These are phyloP conservation scores for Chionis minor DNA, from an alignment of 2,113 vertebrate species.

Conservation along the genomic window DNA sequence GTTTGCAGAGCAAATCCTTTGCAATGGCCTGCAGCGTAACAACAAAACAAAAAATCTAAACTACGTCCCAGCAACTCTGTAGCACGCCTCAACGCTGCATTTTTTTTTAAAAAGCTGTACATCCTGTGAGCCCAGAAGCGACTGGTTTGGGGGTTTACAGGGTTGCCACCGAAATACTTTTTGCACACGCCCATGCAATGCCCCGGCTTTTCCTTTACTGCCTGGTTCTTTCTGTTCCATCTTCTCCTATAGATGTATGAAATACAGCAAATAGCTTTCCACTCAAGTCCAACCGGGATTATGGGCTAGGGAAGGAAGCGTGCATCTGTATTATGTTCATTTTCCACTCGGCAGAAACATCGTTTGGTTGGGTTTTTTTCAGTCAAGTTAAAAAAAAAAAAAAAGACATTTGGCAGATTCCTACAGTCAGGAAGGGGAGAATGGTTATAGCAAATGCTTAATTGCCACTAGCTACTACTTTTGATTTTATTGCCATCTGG, in stretches of 20 bases:
- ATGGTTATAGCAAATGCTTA: not conserved
- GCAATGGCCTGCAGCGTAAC: not conserved
- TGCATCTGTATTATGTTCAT: not conserved
- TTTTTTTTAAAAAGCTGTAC: not conserved
- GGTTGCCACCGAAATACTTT: not conserved
- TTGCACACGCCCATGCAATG: not conserved
- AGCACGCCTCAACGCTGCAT: not conserved
- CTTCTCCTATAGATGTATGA: not conserved
- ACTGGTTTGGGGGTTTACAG: not conserved
- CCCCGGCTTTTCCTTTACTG: not conserved
- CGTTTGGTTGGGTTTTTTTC: fast-evolving
- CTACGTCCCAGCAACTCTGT: not conserved
- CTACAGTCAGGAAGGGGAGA: slow-evolving; percentile 11
- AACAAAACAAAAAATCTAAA: not conserved
- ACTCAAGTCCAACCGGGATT: not conserved
- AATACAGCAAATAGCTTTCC: not conserved
- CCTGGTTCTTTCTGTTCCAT: not conserved
- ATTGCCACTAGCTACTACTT: slow-evolving; percentile 33
- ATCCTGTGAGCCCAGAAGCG: not conserved
- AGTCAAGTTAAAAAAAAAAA: not conserved
- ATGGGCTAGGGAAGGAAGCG: not conserved
- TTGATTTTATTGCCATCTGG: slow-evolving; percentile 56
- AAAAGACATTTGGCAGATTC: not conserved
- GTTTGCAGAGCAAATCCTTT: not conserved
- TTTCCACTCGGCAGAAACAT: not conserved